Conservation (phyloP, 2,888 invertebrate genomes). For the Apotomis capreana region DNA sequence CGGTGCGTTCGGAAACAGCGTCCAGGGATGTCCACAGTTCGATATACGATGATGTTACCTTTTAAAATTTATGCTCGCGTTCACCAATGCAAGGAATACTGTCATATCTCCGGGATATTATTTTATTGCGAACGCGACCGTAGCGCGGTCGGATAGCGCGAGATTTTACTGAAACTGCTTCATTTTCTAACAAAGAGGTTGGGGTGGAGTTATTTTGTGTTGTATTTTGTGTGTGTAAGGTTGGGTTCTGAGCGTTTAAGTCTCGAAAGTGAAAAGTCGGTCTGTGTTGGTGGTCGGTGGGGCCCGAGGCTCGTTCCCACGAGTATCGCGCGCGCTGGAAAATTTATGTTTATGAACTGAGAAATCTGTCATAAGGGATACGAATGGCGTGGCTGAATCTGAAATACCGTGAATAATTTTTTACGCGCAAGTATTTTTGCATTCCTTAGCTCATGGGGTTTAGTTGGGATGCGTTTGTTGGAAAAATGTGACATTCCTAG, state of each 20-base stretch:
- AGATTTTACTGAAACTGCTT: constrained; percentile 74
- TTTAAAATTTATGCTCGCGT: constrained; percentile 68
- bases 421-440: constrained; percentile 60
- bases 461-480: constrained; percentile 8
- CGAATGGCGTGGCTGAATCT: constrained; percentile 72
- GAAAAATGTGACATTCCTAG: constrained; percentile 3
- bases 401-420: constrained; percentile 81
- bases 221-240: constrained; percentile 49
- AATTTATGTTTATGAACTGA: constrained; percentile 82
- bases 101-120: constrained; percentile 65
- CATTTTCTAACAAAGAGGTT: constrained; percentile 67
- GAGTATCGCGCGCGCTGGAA: constrained; percentile 77
- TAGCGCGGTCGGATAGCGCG: constrained; percentile 58
- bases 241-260: constrained; percentile 51
- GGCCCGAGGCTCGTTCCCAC: constrained; percentile 77
- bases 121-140: constrained; percentile 70
- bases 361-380: constrained; percentile 82
- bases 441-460: constrained; percentile 43
- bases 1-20: constrained; percentile 45
- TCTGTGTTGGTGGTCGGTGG: constrained; percentile 77
- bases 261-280: constrained; percentile 78
- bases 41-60: constrained; percentile 65
- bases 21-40: constrained; percentile 51
- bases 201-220: constrained; percentile 44
- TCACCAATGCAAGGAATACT: constrained; percentile 55